phyloP scores from a whole-genome alignment of 2,113 vertebrate genomes.

The Mystacornis crossleyi region DNA sequence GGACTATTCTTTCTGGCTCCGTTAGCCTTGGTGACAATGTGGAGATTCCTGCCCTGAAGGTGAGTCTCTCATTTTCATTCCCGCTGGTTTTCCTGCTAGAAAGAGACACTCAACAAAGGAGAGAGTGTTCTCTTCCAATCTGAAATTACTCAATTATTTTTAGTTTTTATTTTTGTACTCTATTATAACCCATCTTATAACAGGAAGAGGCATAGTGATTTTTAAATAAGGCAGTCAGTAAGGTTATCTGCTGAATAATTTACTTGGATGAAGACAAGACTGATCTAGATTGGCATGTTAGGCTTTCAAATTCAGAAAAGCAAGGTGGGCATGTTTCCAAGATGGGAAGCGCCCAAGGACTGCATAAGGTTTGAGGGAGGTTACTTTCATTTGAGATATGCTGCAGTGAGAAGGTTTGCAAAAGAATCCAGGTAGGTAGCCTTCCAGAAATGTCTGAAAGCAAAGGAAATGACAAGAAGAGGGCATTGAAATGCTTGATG shows the following conservation, averaged over 20 bases:
- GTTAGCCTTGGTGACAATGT: constrained; percentile 89
- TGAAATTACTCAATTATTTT: neutral
- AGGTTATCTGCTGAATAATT: neutral
- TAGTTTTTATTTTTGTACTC: neutral
- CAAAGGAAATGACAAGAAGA: neutral
- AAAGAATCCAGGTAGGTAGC: neutral
- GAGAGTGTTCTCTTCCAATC: neutral
- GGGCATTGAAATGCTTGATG: neutral
- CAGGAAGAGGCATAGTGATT: neutral
- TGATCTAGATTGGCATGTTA: neutral
- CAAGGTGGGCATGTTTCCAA: neutral
- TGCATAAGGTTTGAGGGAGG: neutral
- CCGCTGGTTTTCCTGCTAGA: neutral
- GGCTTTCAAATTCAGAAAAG: neutral
- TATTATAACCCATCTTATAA: neutral
- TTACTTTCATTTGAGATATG: neutral
- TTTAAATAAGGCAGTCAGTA: neutral
- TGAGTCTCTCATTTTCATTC: constrained; percentile 70
- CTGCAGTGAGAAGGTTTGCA: neutral
- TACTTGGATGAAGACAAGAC: neutral
- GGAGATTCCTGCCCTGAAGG: constrained; percentile 96
- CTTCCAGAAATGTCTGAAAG: neutral
- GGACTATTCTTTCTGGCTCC: constrained; percentile 93
- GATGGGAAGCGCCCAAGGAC: neutral
- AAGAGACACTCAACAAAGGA: neutral